A percentile compares a stretch with the other conserved stretches of the same genome.
These are phyloP conservation scores for Antheraea mylitta DNA, from an alignment of 1,140 invertebrate genomes.

Conservation along the genomic window DNA sequence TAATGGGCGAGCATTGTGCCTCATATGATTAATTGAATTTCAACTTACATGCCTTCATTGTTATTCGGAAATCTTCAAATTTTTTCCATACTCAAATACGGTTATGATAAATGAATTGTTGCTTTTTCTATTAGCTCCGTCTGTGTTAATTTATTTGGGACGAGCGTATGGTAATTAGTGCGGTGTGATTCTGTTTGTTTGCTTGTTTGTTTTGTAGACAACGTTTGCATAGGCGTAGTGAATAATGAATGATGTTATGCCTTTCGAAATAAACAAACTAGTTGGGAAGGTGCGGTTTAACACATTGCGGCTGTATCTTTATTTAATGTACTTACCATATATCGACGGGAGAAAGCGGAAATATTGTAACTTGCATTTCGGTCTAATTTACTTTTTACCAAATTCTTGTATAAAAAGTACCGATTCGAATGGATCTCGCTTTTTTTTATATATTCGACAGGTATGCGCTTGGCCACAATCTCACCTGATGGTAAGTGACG, in stretches of 20 bases:
- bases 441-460: too few relatives aligned
- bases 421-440: too few relatives aligned
- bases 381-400: too few relatives aligned
- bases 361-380: too few relatives aligned
- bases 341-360: too few relatives aligned
- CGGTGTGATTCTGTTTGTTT: constrained; percentile 23
- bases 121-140: not conserved
- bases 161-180: constrained; percentile 29
- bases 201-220: constrained; percentile 25
- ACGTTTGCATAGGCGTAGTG: constrained; percentile 10
- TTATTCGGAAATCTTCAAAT: constrained; percentile 62
- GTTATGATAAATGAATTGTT: constrained; percentile 49
- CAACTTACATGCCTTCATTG: constrained; percentile 56
- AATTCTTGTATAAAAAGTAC: too few relatives aligned
- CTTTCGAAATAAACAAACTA: constrained; percentile 14
- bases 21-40: constrained; percentile 71
- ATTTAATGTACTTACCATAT: too few relatives aligned
- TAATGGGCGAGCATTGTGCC: constrained; percentile 68
- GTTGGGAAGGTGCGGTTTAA: not conserved
- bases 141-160: constrained; percentile 1
- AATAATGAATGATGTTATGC: constrained; percentile 26
- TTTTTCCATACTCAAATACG: constrained; percentile 53
- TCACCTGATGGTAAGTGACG: too few relatives aligned
- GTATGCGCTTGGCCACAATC: too few relatives aligned
- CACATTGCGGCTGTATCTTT: not conserved